A percentile compares a stretch with the other conserved stretches of the same genome.
Conservation (phyloP, 2,113 vertebrate species). For the Myotis yumanensis region DNA sequence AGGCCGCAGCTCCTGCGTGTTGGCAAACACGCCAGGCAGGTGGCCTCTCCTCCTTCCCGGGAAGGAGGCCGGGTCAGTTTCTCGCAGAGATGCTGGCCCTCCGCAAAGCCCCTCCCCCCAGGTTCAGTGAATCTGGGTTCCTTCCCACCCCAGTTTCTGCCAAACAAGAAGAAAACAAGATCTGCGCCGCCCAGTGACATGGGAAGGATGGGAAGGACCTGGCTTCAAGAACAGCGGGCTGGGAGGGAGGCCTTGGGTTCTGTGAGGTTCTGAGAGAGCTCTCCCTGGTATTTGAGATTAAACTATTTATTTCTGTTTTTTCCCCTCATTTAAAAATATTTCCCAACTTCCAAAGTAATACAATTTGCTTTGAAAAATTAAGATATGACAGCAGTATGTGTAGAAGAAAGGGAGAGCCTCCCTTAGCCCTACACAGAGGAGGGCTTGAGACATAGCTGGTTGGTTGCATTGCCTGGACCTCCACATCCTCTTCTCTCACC, state of each 20-base stretch:
- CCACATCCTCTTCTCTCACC: background rate
- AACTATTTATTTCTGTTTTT: background rate
- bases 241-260: background rate
- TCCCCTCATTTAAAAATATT: background rate
- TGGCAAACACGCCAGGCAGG: constrained; percentile 79
- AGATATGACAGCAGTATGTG: background rate
- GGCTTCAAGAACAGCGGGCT: background rate
- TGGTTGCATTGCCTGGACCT: background rate
- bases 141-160: background rate
- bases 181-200: accelerated
- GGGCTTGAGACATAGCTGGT: accelerated
- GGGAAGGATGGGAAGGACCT: background rate
- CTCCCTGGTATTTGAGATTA: background rate
- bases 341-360: background rate
- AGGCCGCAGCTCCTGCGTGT: constrained; percentile 72
- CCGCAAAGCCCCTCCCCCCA: background rate
- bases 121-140: background rate
- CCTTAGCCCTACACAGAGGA: background rate
- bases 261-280: background rate
- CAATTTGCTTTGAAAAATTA: background rate
- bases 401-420: background rate
- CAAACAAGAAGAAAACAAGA: background rate
- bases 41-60: constrained; percentile 67
- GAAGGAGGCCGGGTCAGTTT: constrained; percentile 27
- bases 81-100: background rate